phyloP scores from a whole-genome alignment of 2,888 invertebrate genomes.

The Drosophila pseudotalamancana region DNA sequence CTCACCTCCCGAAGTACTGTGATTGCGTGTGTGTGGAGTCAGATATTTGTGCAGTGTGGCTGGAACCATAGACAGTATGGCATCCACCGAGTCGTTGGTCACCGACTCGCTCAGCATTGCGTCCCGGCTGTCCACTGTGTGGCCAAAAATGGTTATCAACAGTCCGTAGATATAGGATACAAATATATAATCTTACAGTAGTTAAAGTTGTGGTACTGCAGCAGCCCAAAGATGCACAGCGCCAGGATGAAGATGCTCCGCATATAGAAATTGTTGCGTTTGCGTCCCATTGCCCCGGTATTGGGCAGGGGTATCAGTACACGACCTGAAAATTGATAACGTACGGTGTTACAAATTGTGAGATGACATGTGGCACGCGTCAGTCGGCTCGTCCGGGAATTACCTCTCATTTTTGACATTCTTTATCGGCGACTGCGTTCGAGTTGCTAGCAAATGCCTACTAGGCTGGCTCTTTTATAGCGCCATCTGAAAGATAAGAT shows the following conservation, averaged over 20 bases:
- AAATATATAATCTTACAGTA: conserved; percentile 76
- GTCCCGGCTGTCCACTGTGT: conserved; percentile 85
- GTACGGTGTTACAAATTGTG: not conserved
- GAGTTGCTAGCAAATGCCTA: conserved; percentile 45
- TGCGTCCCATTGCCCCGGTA: conserved; percentile 83
- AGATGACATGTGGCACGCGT: not conserved
- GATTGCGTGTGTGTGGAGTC: conserved; percentile 88
- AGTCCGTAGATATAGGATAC: accelerated
- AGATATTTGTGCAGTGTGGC: conserved; percentile 92
- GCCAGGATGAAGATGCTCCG: conserved; percentile 82
- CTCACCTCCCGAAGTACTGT: conserved; percentile 79
- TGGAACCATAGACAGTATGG: conserved; percentile 92
- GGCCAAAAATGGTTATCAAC: not conserved
- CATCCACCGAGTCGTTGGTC: conserved; percentile 90
- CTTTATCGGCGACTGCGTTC: conserved; percentile 13
- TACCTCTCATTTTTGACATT: conserved; percentile 75
- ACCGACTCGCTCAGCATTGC: conserved; percentile 82
- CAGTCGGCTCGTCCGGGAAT: not conserved
- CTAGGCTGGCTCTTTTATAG: conserved; percentile 37
- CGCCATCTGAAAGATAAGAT: conserved; percentile 50
- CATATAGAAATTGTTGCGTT: conserved; percentile 83
- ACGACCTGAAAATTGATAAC: conserved; percentile 52
- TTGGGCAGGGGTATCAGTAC: conserved; percentile 84
- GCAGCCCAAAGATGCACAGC: conserved; percentile 82
- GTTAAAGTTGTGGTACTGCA: conserved; percentile 84